Evolutionary conservation across 2,888 invertebrate genomes (phyloP), one percentile per base, ranked within the genome.

Genomic region (Cephus runcator): DNA sequence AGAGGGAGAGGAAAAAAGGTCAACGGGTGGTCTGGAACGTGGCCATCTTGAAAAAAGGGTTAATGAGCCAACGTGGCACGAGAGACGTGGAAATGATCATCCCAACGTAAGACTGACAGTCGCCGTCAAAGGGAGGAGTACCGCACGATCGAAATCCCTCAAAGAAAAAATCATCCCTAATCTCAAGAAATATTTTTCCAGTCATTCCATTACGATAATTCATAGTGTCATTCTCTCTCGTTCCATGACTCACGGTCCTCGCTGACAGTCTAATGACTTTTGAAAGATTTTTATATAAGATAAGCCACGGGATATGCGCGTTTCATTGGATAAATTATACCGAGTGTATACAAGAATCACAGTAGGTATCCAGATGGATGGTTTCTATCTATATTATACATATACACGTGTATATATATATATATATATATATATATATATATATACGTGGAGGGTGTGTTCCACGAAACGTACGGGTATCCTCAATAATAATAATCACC

Each of bases 1-100:
- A 11, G 23, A 36, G 31, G 40, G 69, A 36, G 76, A 12, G 40
- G 35, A 74, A 76, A 34, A 73, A 73, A 23, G 68, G 34, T 40
- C n/a, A 73, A 23, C 56, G 56, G 56, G 56, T 56, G 56, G 56
- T 35, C 69, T 75, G 69, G 77, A 77, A 77, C 73, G 80, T 35
- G 40, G 56, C 31, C 69, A 71, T 83, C 81, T 76, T 81, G 83
- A 83, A 87, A 87, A 86, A 87, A 82, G 81, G 86, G 86, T 87
- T 87, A 87, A 87, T 85, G 85, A 87, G 86, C 9, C 56, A 56
- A 3, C 23, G 86, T 85, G 84, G 85, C 84, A 83, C 79, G 77
- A 75, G 76, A 23, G 56, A 56, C 56, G 23, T 9, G 56, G 6
- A 56, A 56, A 56, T 56, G 23, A 56, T 56, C 23, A 9, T 56